Evolutionary conservation across 2,888 invertebrate genomes (phyloP), one percentile per base, ranked within the genome.

Genomic region (Caradrina kadenii): DNA sequence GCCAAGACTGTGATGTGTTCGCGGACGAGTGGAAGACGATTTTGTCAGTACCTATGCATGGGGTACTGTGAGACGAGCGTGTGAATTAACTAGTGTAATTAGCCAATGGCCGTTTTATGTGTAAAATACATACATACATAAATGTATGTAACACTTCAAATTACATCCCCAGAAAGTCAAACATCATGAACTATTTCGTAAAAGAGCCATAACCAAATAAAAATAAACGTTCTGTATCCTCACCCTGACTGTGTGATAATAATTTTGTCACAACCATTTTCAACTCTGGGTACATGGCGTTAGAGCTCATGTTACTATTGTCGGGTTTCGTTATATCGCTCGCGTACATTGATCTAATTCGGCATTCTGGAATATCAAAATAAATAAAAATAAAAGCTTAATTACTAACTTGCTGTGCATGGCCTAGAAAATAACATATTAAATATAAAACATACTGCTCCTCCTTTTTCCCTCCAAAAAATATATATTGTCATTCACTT

Each of bases 261-360:
- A 95, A 87, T 92, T 94, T 95, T 84, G 95, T 93, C 70, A 95
- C 92, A 86, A 95, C 95, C 67, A 94, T 89, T 93, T 94, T 94
- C 91, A 95, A 89, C 88, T 95, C 94, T 84, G 94, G 95, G 81
- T 92, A 93, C 63, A 88, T 90, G 69, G 87, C 80, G 49, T 87
- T 85, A 82, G 87, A 74, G 82, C 89, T 87, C 80, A 86, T 69
- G 82, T 82, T 85, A 81, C 76, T 79, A 71, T 56, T 84, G 80
- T 83, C 88, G 76, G 76, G 79, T 77, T 86, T 89, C 84, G 87
- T 65, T 87, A 92, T 85, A 84, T 88, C 87, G 82, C 86, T 89
- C 87, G 82, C 85, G 84, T 87, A 83, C 82, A 88, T 83, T 84
- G 89, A 82, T 82, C 82, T 88, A 87, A 91, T 83, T 82, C 90